Percentiles rank a stretch among this genome's conserved stretches.
Evolutionary conservation across 2,797 vertebrate genomes (phyloP).

Genomic region (Crypturellus tataupa): DNA sequence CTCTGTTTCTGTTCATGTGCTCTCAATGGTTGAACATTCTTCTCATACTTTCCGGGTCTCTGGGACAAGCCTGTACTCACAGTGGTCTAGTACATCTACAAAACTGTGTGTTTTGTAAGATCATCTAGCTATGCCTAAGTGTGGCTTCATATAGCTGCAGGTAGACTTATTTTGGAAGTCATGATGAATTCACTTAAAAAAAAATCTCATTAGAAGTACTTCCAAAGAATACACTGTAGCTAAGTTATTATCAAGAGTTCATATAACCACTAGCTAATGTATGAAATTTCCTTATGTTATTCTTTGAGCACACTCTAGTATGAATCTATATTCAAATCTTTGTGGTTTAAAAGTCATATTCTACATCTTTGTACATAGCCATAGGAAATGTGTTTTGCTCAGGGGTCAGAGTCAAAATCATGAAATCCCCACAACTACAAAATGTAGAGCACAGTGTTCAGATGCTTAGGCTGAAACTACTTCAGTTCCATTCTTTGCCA

Average conservation of each 20-base stretch:
- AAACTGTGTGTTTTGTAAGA: background rate
- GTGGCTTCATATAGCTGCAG: conserved; percentile 29
- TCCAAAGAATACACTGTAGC: background rate
- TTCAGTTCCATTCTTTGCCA: background rate
- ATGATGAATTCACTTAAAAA: background rate
- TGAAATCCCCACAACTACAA: background rate
- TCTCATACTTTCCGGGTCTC: conserved; percentile 53
- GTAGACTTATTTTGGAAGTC: background rate
- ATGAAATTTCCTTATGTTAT: background rate
- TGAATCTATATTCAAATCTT: background rate
- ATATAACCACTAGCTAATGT: background rate
- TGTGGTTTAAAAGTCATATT: background rate
- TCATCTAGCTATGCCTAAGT: conserved; percentile 48
- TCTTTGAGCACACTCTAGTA: background rate
- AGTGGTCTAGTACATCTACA: too few relatives aligned
- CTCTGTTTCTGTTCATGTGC: background rate
- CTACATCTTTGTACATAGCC: background rate
- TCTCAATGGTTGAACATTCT: conserved; percentile 64
- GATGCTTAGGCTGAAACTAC: background rate
- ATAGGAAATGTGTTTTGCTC: background rate
- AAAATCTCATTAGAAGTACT: background rate
- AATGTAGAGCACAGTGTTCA: background rate
- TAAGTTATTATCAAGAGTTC: background rate
- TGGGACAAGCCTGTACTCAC: conserved; percentile 69
- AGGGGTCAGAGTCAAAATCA: background rate